These are phyloP conservation scores for Theristicus caerulescens DNA, from an alignment of 2,113 vertebrate genomes.

Conservation along the genomic window DNA sequence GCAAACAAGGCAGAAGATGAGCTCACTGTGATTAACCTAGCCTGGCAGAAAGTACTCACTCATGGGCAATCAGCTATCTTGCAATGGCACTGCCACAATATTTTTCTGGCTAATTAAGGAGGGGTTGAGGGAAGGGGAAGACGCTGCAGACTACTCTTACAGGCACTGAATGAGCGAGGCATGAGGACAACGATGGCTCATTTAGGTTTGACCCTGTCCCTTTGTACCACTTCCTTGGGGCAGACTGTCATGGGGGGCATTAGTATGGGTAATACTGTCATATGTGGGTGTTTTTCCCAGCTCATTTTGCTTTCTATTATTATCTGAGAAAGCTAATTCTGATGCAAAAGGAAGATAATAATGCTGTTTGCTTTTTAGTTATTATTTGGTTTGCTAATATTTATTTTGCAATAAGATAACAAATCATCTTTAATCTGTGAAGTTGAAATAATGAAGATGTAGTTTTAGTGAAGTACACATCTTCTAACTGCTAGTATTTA, in stretches of 20 bases:
- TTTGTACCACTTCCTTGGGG: background rate
- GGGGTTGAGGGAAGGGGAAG: background rate
- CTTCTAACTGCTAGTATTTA: background rate
- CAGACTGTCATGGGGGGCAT: background rate
- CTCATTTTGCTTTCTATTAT: background rate
- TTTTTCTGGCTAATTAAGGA: background rate
- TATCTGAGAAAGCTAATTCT: background rate
- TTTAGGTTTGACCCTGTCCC: background rate
- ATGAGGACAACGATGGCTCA: background rate
- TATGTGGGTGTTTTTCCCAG: background rate
- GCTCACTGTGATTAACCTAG: background rate
- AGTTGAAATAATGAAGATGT: background rate
- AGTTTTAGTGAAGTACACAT: background rate
- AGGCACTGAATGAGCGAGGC: background rate
- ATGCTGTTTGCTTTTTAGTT: background rate
- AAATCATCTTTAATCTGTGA: background rate
- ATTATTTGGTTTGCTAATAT: background rate
- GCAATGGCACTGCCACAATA: background rate
- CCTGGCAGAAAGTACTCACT: background rate
- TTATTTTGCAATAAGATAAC: background rate
- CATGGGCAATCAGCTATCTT: background rate
- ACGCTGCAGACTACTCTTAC: background rate
- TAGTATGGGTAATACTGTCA: background rate
- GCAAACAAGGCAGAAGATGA: background rate
- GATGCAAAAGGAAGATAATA: background rate